Conservation (phyloP, 2,888 invertebrate genomes). For the Mimumesa dahlbomi region DNA sequence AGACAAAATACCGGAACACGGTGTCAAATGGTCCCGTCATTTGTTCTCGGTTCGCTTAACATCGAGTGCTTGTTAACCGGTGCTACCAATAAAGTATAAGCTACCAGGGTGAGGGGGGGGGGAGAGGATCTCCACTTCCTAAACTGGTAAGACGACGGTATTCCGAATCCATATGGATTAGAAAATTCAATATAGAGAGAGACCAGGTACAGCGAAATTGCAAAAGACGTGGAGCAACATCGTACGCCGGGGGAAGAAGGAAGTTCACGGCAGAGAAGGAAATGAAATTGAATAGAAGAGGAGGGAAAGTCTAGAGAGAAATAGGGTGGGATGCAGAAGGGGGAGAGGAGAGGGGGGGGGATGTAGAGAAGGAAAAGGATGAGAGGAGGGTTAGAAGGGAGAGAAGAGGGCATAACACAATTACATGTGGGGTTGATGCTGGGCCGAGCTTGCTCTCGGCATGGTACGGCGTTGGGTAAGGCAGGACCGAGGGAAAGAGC, state of each 20-base stretch:
- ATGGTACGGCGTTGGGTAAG: constrained; percentile 45
- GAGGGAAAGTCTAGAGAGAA: constrained; percentile 43
- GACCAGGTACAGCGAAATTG: constrained; percentile 49
- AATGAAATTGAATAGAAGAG: constrained; percentile 39
- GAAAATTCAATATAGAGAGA: constrained; percentile 69
- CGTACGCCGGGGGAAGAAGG: constrained; percentile 32
- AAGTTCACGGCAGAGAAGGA: constrained; percentile 22
- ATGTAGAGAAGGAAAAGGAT: constrained; percentile 16
- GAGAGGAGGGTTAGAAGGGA: constrained; percentile 37
- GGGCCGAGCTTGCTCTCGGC: constrained; percentile 62
- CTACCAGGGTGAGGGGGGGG: too few relatives aligned
- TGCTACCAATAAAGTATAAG: constrained; percentile 19
- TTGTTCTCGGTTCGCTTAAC: constrained; percentile 20
- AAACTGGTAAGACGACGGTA: constrained; percentile 41
- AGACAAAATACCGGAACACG: constrained; percentile 3
- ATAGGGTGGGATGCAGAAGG: constrained; percentile 13
- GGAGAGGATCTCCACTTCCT: too few relatives aligned
- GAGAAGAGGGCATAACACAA: constrained; percentile 74
- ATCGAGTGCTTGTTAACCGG: constrained; percentile 12
- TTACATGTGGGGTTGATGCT: constrained; percentile 76
- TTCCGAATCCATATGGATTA: constrained; percentile 65
- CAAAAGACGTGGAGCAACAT: constrained; percentile 42
- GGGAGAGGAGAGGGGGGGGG: constrained; percentile 23
- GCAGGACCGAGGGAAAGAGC: constrained; percentile 52
- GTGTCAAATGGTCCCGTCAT: constrained; percentile 35